Percentiles rank a stretch among this genome's conserved stretches.
Conservation (phyloP, 2,797 vertebrate species). For the Notoglanidium macrostoma region DNA sequence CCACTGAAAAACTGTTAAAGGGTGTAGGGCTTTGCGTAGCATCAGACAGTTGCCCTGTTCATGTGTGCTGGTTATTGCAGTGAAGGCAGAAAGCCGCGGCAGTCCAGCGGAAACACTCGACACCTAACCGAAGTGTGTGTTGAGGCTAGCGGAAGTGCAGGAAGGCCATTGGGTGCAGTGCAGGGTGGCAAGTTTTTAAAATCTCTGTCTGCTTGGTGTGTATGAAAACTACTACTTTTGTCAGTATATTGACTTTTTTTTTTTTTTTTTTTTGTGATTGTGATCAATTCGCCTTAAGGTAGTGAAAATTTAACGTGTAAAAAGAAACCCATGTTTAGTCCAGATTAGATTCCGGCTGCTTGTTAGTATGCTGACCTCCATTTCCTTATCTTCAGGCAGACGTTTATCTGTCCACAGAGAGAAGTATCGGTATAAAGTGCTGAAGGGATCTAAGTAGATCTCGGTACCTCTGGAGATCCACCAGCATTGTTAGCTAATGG, state of each 20-base stretch:
- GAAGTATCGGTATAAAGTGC: neutral
- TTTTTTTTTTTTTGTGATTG: neutral
- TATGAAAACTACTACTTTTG: constrained; percentile 14
- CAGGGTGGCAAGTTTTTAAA: constrained; percentile 5
- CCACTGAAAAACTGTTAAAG: neutral
- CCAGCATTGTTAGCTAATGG: neutral
- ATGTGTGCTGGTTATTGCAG: constrained; percentile 15
- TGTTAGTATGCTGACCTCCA: constrained; percentile 7
- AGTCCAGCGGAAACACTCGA: neutral
- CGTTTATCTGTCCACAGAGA: neutral
- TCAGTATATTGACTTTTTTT: neutral
- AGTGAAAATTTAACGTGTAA: neutral
- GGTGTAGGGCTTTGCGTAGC: neutral
- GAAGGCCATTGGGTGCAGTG: neutral
- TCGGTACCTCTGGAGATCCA: neutral
- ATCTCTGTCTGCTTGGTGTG: neutral
- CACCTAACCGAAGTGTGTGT: neutral
- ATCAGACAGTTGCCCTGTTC: neutral
- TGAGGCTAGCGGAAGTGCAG: constrained; percentile 16
- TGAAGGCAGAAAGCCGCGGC: neutral
- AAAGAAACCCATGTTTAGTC: neutral
- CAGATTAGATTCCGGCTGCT: constrained; percentile 12
- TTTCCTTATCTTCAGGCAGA: neutral
- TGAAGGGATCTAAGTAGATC: neutral
- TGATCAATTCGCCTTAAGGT: constrained; percentile 4